These are phyloP conservation scores for Paramuricea clavata DNA, from an alignment of 92 coral and sea anemone species.

Conservation along the genomic window DNA sequence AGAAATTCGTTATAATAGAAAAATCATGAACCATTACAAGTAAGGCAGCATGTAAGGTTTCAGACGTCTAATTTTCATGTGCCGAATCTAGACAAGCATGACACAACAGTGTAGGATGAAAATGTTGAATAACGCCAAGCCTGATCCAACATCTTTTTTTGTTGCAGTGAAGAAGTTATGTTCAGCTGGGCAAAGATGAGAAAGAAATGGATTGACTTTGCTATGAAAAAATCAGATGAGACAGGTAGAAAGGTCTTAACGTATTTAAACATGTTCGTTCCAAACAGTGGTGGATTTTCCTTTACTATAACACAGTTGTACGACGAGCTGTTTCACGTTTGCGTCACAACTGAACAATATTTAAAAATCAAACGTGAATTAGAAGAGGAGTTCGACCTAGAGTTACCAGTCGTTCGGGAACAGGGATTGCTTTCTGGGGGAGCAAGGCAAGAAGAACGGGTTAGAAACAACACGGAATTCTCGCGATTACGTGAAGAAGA, in stretches of 20 bases:
- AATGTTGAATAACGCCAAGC: too few relatives aligned
- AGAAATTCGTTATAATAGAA: too few relatives aligned
- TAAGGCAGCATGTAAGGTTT: too few relatives aligned
- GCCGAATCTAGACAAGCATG: too few relatives aligned
- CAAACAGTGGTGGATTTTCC: background rate
- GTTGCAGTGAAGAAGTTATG: background rate
- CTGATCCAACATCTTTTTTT: background rate
- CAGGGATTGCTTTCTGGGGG: background rate
- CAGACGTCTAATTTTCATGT: too few relatives aligned
- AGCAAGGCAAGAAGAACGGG: background rate
- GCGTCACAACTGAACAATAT: background rate
- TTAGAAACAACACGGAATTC: slow-evolving; percentile 46
- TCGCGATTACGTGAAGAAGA: slow-evolving; percentile 1
- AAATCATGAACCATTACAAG: too few relatives aligned
- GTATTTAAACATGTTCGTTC: slow-evolving; percentile 1
- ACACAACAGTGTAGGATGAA: too few relatives aligned
- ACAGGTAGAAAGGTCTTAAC: background rate
- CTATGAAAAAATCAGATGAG: background rate
- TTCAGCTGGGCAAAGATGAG: background rate
- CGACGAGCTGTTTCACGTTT: background rate
- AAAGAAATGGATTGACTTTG: background rate
- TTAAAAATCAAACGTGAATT: background rate
- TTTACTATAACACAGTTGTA: slow-evolving; percentile 10
- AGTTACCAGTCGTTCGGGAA: background rate
- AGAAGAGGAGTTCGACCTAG: background rate